These are phyloP conservation scores for Copsychus sechellarum DNA, from an alignment of 2,113 vertebrate genomes.

Conservation along the genomic window DNA sequence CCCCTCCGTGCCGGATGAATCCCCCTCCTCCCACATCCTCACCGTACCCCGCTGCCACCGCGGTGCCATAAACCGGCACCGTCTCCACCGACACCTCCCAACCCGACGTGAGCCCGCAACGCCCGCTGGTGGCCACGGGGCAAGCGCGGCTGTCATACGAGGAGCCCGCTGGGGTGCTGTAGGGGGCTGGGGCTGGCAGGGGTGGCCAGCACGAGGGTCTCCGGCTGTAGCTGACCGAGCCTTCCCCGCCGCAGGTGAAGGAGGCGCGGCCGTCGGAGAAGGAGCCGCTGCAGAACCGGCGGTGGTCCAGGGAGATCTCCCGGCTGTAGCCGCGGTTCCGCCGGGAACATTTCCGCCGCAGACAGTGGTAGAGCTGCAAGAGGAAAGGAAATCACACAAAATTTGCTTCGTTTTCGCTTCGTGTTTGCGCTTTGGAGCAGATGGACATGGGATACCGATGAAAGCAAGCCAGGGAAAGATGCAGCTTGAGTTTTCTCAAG, in stretches of 20 bases:
- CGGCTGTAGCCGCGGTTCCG: background rate
- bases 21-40: no score
- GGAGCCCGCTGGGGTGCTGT: background rate
- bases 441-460: no score
- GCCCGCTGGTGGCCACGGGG: accelerated
- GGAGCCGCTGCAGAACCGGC: accelerated
- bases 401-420: no score
- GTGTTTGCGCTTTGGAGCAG: no score
- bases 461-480: no score
- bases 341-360: background rate
- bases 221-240: background rate
- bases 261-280: background rate
- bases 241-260: background rate
- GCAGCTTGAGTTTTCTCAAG: no score
- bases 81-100: background rate
- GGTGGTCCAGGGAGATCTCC: background rate
- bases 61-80: accelerated
- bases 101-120: accelerated
- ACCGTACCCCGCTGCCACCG: accelerated
- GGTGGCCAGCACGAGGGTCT: background rate
- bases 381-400: background rate
- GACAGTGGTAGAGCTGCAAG: background rate
- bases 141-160: accelerated
- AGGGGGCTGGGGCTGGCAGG: accelerated
- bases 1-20: background rate